Percentiles rank a stretch among this genome's conserved stretches.
phyloP scores from a whole-genome alignment of 2,888 invertebrate species.

The Cyrtodaria siliqua region DNA sequence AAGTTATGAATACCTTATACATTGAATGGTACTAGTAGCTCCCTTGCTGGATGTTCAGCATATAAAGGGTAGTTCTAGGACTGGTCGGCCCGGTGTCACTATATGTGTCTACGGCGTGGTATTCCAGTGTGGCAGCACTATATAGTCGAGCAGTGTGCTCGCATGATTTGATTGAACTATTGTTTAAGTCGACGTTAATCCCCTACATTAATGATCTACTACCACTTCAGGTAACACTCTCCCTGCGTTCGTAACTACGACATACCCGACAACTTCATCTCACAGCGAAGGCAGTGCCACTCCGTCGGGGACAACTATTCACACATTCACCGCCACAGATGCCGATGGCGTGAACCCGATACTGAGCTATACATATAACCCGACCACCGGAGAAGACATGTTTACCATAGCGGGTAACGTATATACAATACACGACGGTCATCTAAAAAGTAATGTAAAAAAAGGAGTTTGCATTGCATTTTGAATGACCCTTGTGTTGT shows the following conservation, averaged over 20 bases:
- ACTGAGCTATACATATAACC: slow-evolving; percentile 36
- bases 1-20: too few species aligned
- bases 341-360: slow-evolving; percentile 27
- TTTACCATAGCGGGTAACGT: slow-evolving; percentile 41
- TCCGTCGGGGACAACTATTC: slow-evolving; percentile 27
- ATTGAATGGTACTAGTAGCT: too few species aligned
- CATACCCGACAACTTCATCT: slow-evolving; percentile 27
- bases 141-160: too few species aligned
- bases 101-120: too few species aligned
- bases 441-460: too few species aligned
- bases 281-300: slow-evolving; percentile 26
- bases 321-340: slow-evolving; percentile 47
- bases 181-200: too few species aligned
- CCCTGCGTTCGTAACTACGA: slow-evolving; percentile 21
- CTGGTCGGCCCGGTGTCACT: too few species aligned
- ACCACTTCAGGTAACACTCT: neutral
- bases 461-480: neutral
- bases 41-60: too few species aligned
- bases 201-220: too few species aligned
- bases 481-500: neutral
- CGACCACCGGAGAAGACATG: slow-evolving; percentile 20
- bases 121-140: too few species aligned
- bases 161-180: too few species aligned
- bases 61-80: too few species aligned
- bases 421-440: neutral